Evolutionary conservation across 2,113 vertebrate species (phyloP).

Genomic region (Oncorhynchus tshawytscha): DNA sequence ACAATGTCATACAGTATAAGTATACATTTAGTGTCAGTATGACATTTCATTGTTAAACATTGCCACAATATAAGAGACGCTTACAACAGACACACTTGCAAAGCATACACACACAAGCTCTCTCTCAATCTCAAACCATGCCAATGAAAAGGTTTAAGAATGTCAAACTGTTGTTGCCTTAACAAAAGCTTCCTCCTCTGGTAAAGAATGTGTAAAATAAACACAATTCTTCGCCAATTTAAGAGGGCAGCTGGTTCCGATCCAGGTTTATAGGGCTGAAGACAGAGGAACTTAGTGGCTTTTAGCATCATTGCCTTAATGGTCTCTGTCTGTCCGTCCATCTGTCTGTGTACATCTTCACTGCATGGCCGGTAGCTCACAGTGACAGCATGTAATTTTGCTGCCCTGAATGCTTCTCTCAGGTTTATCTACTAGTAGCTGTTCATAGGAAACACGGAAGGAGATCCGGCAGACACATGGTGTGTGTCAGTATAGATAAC

Average conservation of each 20-base stretch:
- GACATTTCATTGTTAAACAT: constrained; percentile 35
- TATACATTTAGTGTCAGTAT: constrained; percentile 7
- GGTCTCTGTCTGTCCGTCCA: neutral
- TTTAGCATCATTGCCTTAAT: constrained; percentile 46
- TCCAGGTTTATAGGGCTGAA: constrained; percentile 22
- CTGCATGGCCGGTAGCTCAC: neutral
- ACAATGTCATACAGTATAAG: neutral
- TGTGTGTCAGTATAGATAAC: too few species aligned
- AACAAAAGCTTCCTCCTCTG: too few species aligned
- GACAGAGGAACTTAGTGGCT: constrained; percentile 35
- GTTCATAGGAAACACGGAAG: too few species aligned
- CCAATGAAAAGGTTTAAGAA: neutral
- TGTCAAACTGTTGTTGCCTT: neutral
- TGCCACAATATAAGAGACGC: constrained; percentile 1
- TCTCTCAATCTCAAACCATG: too few species aligned
- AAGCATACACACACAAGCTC: too few species aligned
- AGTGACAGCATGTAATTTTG: neutral
- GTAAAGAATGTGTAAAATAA: neutral
- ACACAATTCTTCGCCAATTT: neutral
- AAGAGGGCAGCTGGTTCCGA: constrained; percentile 26
- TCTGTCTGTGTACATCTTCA: neutral
- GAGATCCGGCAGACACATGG: too few species aligned
- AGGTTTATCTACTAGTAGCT: neutral
- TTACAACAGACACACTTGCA: too few species aligned
- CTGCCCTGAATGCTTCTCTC: neutral